Conservation (phyloP, 2,888 invertebrate species). For the Anarsia innoxiella region DNA sequence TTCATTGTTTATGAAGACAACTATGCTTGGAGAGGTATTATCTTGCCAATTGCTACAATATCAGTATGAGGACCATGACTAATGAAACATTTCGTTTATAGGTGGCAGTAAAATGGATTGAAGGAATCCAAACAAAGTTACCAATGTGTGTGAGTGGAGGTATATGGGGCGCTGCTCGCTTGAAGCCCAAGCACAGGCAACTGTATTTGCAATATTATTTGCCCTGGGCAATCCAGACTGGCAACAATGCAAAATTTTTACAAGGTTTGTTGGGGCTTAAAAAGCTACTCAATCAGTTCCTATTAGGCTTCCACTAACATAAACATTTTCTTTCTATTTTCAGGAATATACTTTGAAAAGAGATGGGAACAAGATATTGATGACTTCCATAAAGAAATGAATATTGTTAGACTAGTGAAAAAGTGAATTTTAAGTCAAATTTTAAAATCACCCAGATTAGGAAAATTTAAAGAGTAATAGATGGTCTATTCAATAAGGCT, state of each 20-base stretch:
- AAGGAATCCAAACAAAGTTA: conserved; percentile 94
- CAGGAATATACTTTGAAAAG: conserved; percentile 89
- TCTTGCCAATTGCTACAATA: too few relatives aligned
- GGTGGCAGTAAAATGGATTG: conserved; percentile 98
- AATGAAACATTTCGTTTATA: too few relatives aligned
- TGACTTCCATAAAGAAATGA: conserved; percentile 87
- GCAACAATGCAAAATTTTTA: conserved; percentile 83
- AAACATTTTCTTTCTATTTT: conserved; percentile 19
- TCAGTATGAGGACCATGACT: too few relatives aligned
- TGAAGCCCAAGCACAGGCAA: conserved; percentile 89
- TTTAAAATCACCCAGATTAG: too few relatives aligned
- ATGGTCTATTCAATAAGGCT: too few relatives aligned
- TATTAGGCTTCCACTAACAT: too few relatives aligned
- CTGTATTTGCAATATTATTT: conserved; percentile 85
- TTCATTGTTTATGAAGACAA: conserved; percentile 93
- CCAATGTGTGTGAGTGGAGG: conserved; percentile 98
- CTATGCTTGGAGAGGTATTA: conserved; percentile 87
- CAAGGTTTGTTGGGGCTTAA: too few relatives aligned
- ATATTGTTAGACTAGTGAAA: conserved; percentile 77
- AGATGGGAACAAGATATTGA: conserved; percentile 92
- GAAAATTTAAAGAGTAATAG: too few relatives aligned
- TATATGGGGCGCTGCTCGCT: conserved; percentile 90
- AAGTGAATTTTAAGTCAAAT: too few relatives aligned
- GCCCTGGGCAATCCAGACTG: conserved; percentile 91
- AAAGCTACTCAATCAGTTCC: neutral